Conservation (phyloP, 2,888 invertebrate genomes). For the Hypomecis punctinalis region DNA sequence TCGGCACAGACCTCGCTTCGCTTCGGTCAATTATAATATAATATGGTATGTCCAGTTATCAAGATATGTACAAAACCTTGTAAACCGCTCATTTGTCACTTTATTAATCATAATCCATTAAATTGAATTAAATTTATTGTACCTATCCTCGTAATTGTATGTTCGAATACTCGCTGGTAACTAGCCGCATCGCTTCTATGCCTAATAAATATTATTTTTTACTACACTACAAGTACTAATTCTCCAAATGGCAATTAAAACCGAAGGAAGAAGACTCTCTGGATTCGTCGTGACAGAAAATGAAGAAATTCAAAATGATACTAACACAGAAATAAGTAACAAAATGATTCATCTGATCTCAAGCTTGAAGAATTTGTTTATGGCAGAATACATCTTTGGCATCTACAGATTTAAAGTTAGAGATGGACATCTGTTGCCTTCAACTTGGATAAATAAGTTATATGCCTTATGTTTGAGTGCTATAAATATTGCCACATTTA, state of each 20-base stretch:
- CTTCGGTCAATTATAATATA: too few species aligned
- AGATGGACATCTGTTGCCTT: background rate
- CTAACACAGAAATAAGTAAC: background rate
- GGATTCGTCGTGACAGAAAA: background rate
- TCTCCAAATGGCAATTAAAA: constrained; percentile 1
- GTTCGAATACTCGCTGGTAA: too few species aligned
- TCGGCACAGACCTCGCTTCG: too few species aligned
- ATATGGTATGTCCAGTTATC: too few species aligned
- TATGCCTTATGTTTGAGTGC: background rate
- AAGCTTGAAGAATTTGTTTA: background rate
- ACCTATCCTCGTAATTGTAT: too few species aligned
- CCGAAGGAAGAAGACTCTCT: background rate
- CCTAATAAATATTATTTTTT: too few species aligned
- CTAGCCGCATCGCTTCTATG: background rate
- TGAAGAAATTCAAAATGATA: background rate
- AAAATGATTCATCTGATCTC: background rate
- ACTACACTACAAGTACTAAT: background rate
- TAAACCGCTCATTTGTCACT: too few species aligned
- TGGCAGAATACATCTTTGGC: background rate
- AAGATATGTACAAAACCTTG: too few species aligned
- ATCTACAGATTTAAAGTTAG: constrained; percentile 1
- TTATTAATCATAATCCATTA: too few species aligned
- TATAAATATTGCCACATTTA: background rate
- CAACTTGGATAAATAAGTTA: constrained; percentile 1
- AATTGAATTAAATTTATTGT: too few species aligned